phyloP scores from a whole-genome alignment of 1,140 invertebrate genomes.

The Periplaneta americana region DNA sequence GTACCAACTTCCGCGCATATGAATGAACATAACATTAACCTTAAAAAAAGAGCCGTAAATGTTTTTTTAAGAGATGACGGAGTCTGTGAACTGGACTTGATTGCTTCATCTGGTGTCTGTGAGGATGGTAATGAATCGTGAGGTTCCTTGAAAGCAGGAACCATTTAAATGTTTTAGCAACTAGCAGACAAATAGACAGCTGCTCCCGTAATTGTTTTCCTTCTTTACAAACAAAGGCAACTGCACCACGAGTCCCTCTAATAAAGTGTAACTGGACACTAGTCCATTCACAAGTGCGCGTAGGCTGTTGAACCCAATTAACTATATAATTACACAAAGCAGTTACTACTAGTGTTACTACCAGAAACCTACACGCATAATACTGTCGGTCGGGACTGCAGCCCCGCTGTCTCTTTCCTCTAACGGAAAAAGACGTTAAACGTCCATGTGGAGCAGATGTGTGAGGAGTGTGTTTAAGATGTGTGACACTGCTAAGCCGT shows the following conservation, averaged over 20 bases:
- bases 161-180: too few relatives aligned
- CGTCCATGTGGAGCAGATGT: not conserved
- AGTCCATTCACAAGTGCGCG: not conserved
- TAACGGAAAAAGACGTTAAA: not conserved
- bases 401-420: not conserved
- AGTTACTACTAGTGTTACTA: not conserved
- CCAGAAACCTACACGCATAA: not conserved
- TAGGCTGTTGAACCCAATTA: not conserved
- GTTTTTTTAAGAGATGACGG: too few relatives aligned
- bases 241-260: not conserved
- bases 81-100: too few relatives aligned
- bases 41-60: too few relatives aligned
- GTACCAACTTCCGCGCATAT: too few relatives aligned
- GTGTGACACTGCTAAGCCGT: not conserved
- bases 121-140: too few relatives aligned
- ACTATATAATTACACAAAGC: not conserved
- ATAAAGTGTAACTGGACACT: not conserved
- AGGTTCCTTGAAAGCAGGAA: too few relatives aligned
- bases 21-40: too few relatives aligned
- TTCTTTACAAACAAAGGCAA: not conserved
- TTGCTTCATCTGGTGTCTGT: too few relatives aligned
- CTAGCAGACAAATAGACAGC: not conserved
- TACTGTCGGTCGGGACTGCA: too few relatives aligned
- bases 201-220: not conserved
- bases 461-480: not conserved